Conservation (phyloP, 2,113 vertebrate genomes). For the Turdus rufiventris region DNA sequence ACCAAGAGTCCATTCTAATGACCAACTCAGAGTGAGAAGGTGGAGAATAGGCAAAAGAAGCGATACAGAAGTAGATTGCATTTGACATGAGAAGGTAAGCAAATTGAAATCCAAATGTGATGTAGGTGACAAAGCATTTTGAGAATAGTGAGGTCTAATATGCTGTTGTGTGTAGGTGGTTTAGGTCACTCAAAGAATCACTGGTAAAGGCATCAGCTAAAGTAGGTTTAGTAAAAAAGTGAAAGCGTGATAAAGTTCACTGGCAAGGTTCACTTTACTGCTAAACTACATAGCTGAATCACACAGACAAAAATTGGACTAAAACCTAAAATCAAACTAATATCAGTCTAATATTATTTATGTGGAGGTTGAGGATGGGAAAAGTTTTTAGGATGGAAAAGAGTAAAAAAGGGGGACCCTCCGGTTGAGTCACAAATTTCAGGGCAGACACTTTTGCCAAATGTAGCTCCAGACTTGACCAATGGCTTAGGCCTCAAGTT, state of each 20-base stretch:
- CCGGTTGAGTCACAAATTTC: not conserved
- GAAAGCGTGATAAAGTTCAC: rapidly evolving
- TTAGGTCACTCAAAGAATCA: not conserved
- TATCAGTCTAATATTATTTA: not conserved
- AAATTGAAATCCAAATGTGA: not conserved
- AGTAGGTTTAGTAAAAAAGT: not conserved
- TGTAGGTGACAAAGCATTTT: not conserved
- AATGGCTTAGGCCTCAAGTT: not conserved
- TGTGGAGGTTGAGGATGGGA: not conserved
- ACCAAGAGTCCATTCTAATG: not conserved
- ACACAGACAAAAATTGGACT: not conserved
- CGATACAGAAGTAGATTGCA: not conserved
- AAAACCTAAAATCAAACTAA: not conserved
- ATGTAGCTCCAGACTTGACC: not conserved
- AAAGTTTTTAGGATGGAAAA: not conserved
- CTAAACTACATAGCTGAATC: not conserved
- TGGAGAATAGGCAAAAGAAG: not conserved
- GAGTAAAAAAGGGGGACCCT: not conserved
- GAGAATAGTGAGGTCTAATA: not conserved
- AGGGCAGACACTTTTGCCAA: not conserved
- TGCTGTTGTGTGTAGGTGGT: not conserved
- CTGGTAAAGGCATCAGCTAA: rapidly evolving
- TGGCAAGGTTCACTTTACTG: not conserved
- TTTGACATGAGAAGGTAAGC: not conserved
- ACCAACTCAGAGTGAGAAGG: not conserved